phyloP scores from a whole-genome alignment of 1,140 invertebrate species.

The Diploscapter pachys region DNA sequence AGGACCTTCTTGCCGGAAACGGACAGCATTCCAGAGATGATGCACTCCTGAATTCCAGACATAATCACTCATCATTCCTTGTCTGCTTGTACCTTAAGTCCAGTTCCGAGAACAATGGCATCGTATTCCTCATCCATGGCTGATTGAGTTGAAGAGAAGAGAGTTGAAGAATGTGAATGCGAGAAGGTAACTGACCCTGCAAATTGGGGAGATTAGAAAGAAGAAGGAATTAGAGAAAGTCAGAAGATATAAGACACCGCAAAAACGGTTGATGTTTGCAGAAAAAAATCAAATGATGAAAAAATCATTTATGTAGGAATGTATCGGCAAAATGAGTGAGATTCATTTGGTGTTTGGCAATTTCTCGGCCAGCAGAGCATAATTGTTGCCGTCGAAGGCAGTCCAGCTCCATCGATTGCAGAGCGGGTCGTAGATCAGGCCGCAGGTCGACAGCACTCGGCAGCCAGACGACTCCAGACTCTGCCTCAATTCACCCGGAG shows the following conservation, averaged over 20 bases:
- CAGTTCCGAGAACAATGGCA: conserved; percentile 95
- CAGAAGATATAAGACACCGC: conserved; percentile 1
- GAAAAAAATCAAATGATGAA: conserved; percentile 5
- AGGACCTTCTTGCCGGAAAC: conserved; percentile 97
- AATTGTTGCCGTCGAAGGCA: conserved; percentile 68
- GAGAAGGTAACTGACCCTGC: background rate
- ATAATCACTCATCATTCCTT: no score
- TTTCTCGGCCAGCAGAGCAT: conserved; percentile 70
- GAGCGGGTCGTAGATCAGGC: conserved; percentile 72
- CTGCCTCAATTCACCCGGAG: conserved; percentile 71
- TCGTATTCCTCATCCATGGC: conserved; percentile 99
- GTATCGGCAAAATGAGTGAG: no score
- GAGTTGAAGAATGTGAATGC: background rate
- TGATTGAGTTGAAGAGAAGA: conserved; percentile 7
- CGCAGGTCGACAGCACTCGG: conserved; percentile 64
- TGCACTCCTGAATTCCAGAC: conserved; percentile 75
- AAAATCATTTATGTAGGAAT: conserved; percentile 6
- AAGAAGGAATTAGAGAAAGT: conserved; percentile 10
- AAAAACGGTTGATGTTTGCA: background rate
- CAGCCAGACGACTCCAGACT: conserved; percentile 70
- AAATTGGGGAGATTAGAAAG: no score
- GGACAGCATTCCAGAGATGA: conserved; percentile 95
- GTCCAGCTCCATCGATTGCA: conserved; percentile 72
- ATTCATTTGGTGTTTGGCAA: background rate
- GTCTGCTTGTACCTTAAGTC: conserved; percentile 72